Conservation (phyloP, 2,113 vertebrate genomes). For the Tychaedon coryphoeus region DNA sequence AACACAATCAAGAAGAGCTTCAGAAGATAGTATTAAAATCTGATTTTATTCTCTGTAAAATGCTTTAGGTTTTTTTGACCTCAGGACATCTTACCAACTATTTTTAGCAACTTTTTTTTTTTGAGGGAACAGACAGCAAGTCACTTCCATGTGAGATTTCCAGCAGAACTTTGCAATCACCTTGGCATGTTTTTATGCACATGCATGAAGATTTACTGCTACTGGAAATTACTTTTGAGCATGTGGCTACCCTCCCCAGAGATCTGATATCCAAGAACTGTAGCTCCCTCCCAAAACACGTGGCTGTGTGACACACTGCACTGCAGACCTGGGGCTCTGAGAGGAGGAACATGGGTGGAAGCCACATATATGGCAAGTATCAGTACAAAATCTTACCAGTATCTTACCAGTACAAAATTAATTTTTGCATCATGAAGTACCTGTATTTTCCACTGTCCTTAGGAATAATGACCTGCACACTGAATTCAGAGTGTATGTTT, state of each 20-base stretch:
- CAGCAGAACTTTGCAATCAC: background rate
- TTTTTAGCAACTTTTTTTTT: background rate
- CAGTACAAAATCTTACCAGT: no score
- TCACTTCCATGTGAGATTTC: background rate
- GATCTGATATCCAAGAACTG: background rate
- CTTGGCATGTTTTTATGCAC: background rate
- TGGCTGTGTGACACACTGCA: background rate
- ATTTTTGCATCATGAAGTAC: background rate
- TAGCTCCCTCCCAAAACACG: background rate
- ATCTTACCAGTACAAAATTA: background rate
- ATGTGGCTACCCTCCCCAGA: background rate
- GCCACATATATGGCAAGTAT: background rate
- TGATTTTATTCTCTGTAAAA: background rate
- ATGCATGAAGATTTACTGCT: background rate
- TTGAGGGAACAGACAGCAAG: background rate
- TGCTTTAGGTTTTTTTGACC: background rate
- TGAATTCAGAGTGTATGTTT: background rate
- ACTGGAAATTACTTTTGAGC: background rate
- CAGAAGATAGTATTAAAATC: background rate
- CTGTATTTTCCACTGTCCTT: background rate
- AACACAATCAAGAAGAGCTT: background rate
- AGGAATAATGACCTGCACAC: background rate
- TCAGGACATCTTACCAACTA: background rate
- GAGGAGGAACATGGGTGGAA: background rate
- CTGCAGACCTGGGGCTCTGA: background rate